Evolutionary conservation across 2,888 invertebrate genomes (phyloP), one percentile per base, ranked within the genome.

Genomic region (Amphiduros pacificus): DNA sequence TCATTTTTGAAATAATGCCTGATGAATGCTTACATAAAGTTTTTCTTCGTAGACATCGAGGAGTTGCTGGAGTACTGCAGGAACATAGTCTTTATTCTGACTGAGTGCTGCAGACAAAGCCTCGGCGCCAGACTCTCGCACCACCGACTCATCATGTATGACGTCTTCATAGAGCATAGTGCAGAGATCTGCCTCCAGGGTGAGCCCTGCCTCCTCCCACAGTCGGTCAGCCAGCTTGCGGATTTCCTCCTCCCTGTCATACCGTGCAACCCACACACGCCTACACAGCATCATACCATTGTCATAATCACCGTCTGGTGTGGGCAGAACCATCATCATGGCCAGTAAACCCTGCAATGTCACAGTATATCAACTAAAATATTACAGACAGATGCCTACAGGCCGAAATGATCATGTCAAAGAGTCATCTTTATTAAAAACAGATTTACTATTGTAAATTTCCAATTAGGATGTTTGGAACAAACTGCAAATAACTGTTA

Each of bases 261-360:
- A 92, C 66, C 88, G 89, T 0, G 93, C 90, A 57, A 95, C 87
- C 89, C 92, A 93, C 50, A 95, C 85, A 57, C 93, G 86, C 71
- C 89, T 88, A 36, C 72, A 71, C 2, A 80, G 70, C 48, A 85
- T 82, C 57, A 89, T 83, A 85, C 87, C 74, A 87, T 86, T 50
- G 85, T 87, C 68, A 84, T 64, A 68, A 62, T 75, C 73, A 26
- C 72, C 71, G 32, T 76, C 76, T 20, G 73, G 71, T 27, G 67
- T 83, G 5, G 90, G 89, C 66, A 94, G 86, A 0, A 88, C 87
- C 11, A 85, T 82, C 0, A 84, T 83, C 70, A 91, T 85, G 56
- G 89, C 88, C 59, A 86, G 84, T 57, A 94, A 80, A n/a, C 90
- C 82, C 84, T 85, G 73, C 1, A 64, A 63, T n/a, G n/a, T n/a